Evolutionary conservation across 2,888 invertebrate species (phyloP), one percentile per base, ranked within the genome.

Genomic region (Heterodera filipjevi): DNA sequence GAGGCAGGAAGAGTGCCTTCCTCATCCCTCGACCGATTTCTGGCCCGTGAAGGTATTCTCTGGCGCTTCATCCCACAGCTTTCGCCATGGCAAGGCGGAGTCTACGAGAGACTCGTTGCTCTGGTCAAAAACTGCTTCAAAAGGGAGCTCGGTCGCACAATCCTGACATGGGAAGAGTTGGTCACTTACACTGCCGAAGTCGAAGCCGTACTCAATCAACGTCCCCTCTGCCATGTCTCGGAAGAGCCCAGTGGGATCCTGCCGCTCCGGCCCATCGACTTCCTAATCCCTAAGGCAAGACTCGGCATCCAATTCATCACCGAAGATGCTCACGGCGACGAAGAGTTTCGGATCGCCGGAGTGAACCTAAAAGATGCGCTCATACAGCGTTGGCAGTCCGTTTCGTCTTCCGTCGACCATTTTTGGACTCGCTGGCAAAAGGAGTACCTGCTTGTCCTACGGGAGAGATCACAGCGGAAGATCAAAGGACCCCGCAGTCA

Each of bases 131-230:
- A 22, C 3, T 33, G 35, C 16, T 33, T 80, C 27, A 74, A 73
- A 30, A 39, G 66, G 64, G 32, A 76, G 16, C 27, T 79, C n/a
- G 80, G 79, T 3, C 80, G 79, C 19, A 8, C n/a, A 19, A 49
- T 49, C 0, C 75, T 76, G 33, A 16, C 64, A 12, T 39, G 27
- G 19, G 39, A 71, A 22, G 76, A 80, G 35, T 46, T 80, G 33
- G 64, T 39, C 12, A 76, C 75, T 3, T 64, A 76, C 32, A 30
- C 76, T 3, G 59, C 76, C 16, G 49, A 66, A 44, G 64, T 79
- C 10, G 80, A 80, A 71, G 79, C 78, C 6, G 44, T 72, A 16
- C 44, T 80, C 39, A 80, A 80, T 49, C 27, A 59, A 59, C 3
- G 59, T 6, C 59, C 59, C n/a, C 12, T 27, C 16, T 46, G 30